Base-by-base conservation (phyloP, 2,113 vertebrate genomes). In the Microtus pennsylvanicus region DNA sequence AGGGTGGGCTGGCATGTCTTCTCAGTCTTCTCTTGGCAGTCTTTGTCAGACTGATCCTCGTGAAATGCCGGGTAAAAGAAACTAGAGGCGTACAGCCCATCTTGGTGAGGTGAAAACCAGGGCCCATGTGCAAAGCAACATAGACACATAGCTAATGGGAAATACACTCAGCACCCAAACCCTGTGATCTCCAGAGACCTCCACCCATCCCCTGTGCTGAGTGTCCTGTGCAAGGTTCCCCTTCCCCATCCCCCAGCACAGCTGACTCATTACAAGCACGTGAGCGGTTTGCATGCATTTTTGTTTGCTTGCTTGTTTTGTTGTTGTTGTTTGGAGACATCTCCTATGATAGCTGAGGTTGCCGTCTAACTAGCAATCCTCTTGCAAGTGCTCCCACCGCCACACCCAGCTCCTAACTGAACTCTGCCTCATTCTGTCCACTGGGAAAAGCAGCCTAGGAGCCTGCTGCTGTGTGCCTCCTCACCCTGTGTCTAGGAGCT, bases 21-120 rank as follows among this genome's bases (percentile, higher is more conserved):
- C 33, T 0, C 0, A 0, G 42, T n/a, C 42, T 42, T 42, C 42
- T 42, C 42, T 42, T 42, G 42, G 42, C 0, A 0, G 42, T n/a
- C 33, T 63, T 21, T 14, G 17, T 24, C 89, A 21, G 13, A 1
- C 42, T 1, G 5, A 14, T 21, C 19, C 13, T 28, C 26, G 16
- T 45, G 13, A 67, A 47, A 33, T 3, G 0, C 33, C 42, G 10
- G 4, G 14, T 33, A 47, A 50, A 14, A 26, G 45, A 47, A 50
- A n/a, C 0, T 63, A 63, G n/a, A 5, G 58, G 22, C 3, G 10
- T 6, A 35, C 1, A 1, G 6, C 10, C 67, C 86, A 19, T 72
- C 75, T 89, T 17, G 42, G 58, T 63, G 42, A 19, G 17, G 26
- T 30, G 52, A 38, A 38, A 58, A 61, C 50, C 17, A 26, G 93